Evolutionary conservation across 2,888 invertebrate genomes (phyloP).

Genomic region (Teleiodes luculella): DNA sequence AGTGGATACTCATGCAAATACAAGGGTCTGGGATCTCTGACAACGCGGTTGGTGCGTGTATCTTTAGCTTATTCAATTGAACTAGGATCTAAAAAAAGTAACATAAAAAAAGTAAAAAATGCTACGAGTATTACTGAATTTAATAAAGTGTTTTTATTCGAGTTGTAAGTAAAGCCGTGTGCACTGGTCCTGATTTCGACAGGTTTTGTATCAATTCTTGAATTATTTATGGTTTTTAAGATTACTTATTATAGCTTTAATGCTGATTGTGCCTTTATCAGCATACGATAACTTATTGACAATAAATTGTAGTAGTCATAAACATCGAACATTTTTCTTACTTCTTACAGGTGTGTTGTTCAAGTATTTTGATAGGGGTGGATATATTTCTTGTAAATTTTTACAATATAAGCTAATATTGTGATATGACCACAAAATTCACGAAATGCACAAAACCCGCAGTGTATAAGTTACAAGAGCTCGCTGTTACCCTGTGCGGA

Average conservation of each 20-base stretch:
- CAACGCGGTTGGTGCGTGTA: not conserved
- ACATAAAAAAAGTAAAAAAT: conserved; percentile 18
- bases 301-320: too few relatives aligned
- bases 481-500: conserved; percentile 44
- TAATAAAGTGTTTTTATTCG: conserved; percentile 16
- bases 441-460: conserved; percentile 8
- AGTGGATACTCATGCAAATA: not conserved
- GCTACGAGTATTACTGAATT: conserved; percentile 33
- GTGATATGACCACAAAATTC: too few relatives aligned
- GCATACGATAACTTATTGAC: too few relatives aligned
- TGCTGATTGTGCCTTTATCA: too few relatives aligned
- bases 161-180: conserved; percentile 15
- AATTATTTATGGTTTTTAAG: too few relatives aligned
- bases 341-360: too few relatives aligned
- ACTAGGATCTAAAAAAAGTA: not conserved
- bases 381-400: too few relatives aligned
- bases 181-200: conserved; percentile 32
- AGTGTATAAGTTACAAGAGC: conserved; percentile 25
- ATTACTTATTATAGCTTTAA: too few relatives aligned
- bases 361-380: too few relatives aligned
- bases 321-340: too few relatives aligned
- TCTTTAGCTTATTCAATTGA: not conserved
- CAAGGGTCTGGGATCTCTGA: not conserved
- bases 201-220: not conserved
- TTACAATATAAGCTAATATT: too few relatives aligned